Evolutionary conservation across 2,113 vertebrate species (phyloP).

Genomic region (Myiagra hebetior): DNA sequence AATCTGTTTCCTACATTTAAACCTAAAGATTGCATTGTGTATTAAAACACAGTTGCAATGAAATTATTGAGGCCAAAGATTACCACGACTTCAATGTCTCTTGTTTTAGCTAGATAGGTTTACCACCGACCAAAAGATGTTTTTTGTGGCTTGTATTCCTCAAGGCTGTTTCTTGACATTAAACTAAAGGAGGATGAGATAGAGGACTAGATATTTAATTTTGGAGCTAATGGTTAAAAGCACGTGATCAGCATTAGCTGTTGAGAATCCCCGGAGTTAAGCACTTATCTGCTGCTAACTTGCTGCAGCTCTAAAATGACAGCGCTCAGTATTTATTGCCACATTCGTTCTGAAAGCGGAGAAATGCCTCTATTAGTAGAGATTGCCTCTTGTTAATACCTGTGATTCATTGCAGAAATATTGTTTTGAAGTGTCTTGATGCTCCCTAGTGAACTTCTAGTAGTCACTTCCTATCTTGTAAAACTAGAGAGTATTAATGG

Average conservation of each 20-base stretch:
- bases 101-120: neutral
- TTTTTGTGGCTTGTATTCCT: neutral
- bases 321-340: neutral
- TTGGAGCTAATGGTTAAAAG: neutral
- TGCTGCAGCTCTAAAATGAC: neutral
- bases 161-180: neutral
- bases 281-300: neutral
- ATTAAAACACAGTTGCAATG: neutral
- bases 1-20: neutral
- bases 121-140: neutral
- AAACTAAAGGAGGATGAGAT: neutral
- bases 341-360: neutral
- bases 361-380: neutral
- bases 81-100: neutral
- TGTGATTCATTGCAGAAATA: slow-evolving; percentile 26
- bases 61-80: neutral
- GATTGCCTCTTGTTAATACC: slow-evolving; percentile 18
- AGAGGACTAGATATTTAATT: neutral
- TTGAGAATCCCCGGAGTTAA: neutral
- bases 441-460: slow-evolving; percentile 27
- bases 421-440: neutral
- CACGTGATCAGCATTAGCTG: neutral
- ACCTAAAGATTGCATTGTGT: neutral
- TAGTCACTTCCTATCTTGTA: neutral
- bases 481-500: neutral